phyloP scores from a whole-genome alignment of 2,797 vertebrate species.

The Oryzias dopingdopingensis region DNA sequence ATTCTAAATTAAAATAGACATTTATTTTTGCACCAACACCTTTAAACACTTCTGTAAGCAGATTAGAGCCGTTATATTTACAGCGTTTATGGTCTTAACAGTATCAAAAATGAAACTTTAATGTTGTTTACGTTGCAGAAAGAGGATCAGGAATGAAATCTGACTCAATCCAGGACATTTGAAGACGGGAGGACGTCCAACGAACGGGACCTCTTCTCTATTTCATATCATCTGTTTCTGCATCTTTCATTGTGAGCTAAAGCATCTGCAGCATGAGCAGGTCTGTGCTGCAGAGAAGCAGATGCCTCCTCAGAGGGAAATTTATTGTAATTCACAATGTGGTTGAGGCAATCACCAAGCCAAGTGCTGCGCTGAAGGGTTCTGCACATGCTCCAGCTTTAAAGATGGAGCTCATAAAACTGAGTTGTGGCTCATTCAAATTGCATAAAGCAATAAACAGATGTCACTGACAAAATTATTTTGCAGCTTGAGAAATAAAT shows the following conservation, averaged over 20 bases:
- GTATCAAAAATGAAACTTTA: too few relatives aligned
- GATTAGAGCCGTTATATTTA: too few relatives aligned
- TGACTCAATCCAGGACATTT: too few relatives aligned
- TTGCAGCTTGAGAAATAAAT: not conserved
- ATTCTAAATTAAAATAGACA: too few relatives aligned
- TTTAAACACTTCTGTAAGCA: too few relatives aligned
- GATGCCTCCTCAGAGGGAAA: slow-evolving; percentile 61
- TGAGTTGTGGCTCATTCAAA: slow-evolving; percentile 22
- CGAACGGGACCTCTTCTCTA: slow-evolving; percentile 44
- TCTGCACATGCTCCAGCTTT: slow-evolving; percentile 17
- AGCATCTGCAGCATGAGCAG: slow-evolving; percentile 59
- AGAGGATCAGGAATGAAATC: too few relatives aligned
- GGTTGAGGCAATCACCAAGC: slow-evolving; percentile 33
- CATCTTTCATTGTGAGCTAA: slow-evolving; percentile 72
- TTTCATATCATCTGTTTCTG: slow-evolving; percentile 67
- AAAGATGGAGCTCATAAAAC: slow-evolving; percentile 26
- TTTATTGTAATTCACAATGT: slow-evolving; percentile 45
- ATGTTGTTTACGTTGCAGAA: too few relatives aligned
- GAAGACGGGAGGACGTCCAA: slow-evolving; percentile 39
- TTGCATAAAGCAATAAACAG: not conserved
- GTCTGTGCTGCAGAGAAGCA: slow-evolving; percentile 54
- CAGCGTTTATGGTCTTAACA: too few relatives aligned
- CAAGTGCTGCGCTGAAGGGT: slow-evolving; percentile 15
- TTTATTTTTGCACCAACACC: too few relatives aligned
- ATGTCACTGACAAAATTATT: slow-evolving; percentile 1